Evolutionary conservation across 2,797 vertebrate species (phyloP).

Genomic region (Rhabdomys pumilio): DNA sequence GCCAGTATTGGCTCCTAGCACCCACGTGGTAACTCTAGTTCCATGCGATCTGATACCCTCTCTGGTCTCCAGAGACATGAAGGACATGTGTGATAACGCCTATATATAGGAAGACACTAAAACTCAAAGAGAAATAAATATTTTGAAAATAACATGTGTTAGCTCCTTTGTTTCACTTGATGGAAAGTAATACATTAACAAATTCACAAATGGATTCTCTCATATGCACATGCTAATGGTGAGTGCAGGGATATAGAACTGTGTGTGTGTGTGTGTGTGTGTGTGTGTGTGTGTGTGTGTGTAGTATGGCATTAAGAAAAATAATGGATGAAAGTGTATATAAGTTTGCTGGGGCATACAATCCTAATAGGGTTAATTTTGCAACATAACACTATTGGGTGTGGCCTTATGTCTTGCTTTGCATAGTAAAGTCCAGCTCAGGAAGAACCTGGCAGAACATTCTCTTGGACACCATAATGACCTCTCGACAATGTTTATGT

Average conservation of each 20-base stretch:
- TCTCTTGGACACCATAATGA: background rate
- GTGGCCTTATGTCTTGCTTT: background rate
- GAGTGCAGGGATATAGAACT: accelerated
- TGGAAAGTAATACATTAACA: background rate
- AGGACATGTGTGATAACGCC: background rate
- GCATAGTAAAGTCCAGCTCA: background rate
- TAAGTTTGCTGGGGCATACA: background rate
- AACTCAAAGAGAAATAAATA: background rate
- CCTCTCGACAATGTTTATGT: background rate
- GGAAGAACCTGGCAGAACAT: background rate
- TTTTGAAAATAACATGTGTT: background rate
- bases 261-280: background rate
- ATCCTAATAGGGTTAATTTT: background rate
- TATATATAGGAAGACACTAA: background rate
- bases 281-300: too few relatives aligned
- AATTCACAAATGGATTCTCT: background rate
- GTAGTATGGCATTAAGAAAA: background rate
- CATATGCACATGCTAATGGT: background rate
- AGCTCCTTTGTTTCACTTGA: background rate
- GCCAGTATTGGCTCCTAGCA: background rate
- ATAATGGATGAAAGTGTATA: background rate
- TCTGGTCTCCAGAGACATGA: background rate
- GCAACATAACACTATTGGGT: accelerated
- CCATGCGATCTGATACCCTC: background rate
- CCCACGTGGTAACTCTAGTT: background rate